Conservation (phyloP, 2,113 vertebrate species). For the Myotis lucifugus region DNA sequence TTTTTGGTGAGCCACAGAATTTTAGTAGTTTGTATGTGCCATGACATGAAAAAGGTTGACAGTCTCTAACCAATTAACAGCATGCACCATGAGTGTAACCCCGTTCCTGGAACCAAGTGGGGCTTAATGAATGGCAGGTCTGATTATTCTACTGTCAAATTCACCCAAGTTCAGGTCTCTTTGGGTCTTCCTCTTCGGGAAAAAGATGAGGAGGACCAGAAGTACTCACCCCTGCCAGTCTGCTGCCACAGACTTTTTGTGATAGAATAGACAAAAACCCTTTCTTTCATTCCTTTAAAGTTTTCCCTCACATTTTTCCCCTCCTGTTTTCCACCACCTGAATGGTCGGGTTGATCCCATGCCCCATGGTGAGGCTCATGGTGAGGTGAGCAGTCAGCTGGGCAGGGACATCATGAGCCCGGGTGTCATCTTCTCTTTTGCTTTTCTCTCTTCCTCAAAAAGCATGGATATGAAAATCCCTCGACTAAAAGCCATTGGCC, state of each 20-base stretch:
- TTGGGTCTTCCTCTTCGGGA: background rate
- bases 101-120: background rate
- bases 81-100: background rate
- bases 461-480: background rate
- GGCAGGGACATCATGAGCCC: background rate
- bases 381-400: background rate
- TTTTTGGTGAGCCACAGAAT: background rate
- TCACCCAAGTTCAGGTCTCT: background rate
- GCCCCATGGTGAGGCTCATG: too few relatives aligned
- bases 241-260: background rate
- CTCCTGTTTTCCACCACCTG: background rate
- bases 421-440: background rate
- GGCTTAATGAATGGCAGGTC: background rate
- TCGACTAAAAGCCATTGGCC: background rate
- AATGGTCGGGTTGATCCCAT: background rate
- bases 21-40: background rate
- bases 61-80: background rate
- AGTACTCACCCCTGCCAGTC: rapidly evolving
- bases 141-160: background rate
- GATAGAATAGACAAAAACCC: background rate
- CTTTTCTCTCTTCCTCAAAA: conserved; percentile 1
- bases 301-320: background rate
- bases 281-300: background rate
- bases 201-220: background rate
- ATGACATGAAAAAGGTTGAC: background rate